phyloP scores from a whole-genome alignment of 2,797 vertebrate species.

The Morelia viridis region DNA sequence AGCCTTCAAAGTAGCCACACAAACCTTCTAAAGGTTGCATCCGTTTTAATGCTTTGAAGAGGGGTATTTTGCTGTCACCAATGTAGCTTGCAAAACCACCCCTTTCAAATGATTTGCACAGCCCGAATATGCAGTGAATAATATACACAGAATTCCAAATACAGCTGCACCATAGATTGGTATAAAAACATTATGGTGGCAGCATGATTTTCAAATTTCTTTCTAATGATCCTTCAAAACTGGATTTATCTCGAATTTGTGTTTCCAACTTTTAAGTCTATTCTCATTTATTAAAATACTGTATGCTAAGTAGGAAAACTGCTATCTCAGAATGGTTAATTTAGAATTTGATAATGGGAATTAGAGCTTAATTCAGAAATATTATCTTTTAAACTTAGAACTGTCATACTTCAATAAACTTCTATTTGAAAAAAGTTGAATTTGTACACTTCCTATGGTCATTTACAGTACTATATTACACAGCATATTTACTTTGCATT shows the following conservation, averaged over 20 bases:
- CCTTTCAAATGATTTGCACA: not conserved
- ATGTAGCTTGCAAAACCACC: not conserved
- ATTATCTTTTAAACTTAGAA: not conserved
- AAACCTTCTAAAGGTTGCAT: not conserved
- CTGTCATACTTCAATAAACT: not conserved
- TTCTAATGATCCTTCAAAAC: not conserved
- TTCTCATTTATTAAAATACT: not conserved
- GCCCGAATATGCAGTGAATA: not conserved
- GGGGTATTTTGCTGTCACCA: not conserved
- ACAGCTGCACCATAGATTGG: not conserved
- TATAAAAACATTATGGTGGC: not conserved
- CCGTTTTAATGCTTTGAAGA: not conserved
- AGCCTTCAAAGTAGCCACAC: not conserved
- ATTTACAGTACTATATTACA: not conserved
- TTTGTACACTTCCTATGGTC: not conserved
- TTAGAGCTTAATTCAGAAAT: not conserved
- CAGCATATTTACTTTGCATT: not conserved
- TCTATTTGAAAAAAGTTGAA: constrained; percentile 1
- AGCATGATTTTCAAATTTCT: not conserved
- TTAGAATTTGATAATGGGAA: not conserved
- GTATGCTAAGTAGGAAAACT: not conserved
- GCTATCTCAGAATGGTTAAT: not conserved
- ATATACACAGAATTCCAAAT: not conserved
- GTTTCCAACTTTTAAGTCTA: not conserved
- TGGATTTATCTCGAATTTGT: not conserved